Evolutionary conservation across 1,140 invertebrate genomes (phyloP).

Genomic region (Drosophila watanabei): DNA sequence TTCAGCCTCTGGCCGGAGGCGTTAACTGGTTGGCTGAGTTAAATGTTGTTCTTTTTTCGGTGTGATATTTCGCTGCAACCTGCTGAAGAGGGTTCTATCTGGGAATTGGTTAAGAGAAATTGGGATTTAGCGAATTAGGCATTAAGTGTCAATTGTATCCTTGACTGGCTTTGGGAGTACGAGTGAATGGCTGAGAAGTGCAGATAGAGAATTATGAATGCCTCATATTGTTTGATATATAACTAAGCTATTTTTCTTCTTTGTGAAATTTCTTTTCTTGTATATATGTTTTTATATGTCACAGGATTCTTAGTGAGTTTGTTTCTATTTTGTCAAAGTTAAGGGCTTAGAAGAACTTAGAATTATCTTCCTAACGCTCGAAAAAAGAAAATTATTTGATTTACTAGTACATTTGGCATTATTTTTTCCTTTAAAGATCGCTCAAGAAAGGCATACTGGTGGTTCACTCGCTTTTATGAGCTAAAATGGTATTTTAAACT

Average conservation of each 20-base stretch:
- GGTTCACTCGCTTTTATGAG: too few relatives aligned
- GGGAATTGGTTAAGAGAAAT: slow-evolving; percentile 7
- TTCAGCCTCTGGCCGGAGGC: slow-evolving; percentile 23
- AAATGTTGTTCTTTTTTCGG: slow-evolving; percentile 14
- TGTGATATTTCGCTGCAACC: slow-evolving; percentile 21
- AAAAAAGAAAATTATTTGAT: background rate
- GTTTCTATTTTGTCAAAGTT: too few relatives aligned
- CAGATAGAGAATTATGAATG: background rate
- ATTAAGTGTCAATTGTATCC: slow-evolving; percentile 40
- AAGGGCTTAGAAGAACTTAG: background rate
- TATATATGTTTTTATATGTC: background rate
- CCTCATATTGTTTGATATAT: background rate
- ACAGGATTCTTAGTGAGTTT: background rate
- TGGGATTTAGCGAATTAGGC: slow-evolving; percentile 38
- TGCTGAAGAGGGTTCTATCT: slow-evolving; percentile 13
- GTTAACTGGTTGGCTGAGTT: slow-evolving; percentile 36
- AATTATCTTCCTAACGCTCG: background rate
- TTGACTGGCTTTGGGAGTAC: slow-evolving; percentile 6
- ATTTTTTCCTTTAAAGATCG: too few relatives aligned
- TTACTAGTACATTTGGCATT: background rate
- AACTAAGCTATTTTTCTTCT: slow-evolving; percentile 1
- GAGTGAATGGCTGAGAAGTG: background rate
- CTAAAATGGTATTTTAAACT: too few relatives aligned
- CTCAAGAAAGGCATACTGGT: too few relatives aligned
- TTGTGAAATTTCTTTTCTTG: slow-evolving; percentile 1